phyloP scores from a whole-genome alignment of 2,113 vertebrate species.

The Pelecanus crispus region DNA sequence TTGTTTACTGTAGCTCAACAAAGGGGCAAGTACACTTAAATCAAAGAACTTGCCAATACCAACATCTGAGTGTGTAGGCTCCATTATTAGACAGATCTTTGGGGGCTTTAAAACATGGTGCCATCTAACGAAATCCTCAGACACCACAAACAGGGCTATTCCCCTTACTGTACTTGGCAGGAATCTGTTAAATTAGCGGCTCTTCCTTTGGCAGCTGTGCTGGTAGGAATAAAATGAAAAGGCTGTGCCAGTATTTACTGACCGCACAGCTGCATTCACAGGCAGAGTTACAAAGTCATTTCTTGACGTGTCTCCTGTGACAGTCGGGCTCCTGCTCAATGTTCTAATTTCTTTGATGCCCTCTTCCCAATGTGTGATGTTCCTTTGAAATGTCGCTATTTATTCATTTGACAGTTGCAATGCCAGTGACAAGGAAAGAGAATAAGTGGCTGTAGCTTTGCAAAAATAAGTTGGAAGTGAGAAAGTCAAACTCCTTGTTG shows the following conservation, averaged over 20 bases:
- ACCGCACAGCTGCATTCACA: slow-evolving; percentile 25
- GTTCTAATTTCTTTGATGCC: background rate
- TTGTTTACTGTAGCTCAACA: slow-evolving; percentile 42
- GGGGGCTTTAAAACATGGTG: slow-evolving; percentile 16
- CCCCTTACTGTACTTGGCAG: background rate
- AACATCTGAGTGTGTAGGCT: background rate
- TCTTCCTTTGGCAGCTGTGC: background rate
- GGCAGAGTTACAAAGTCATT: slow-evolving; percentile 43
- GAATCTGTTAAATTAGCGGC: background rate
- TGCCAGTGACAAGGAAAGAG: slow-evolving; percentile 1
- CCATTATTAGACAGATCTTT: slow-evolving; percentile 38
- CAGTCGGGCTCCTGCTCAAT: background rate
- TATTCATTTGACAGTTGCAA: slow-evolving; percentile 33
- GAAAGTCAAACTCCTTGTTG: background rate
- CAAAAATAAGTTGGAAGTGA: background rate
- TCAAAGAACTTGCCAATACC: slow-evolving; percentile 40
- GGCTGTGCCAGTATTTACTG: slow-evolving; percentile 34
- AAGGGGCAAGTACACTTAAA: slow-evolving; percentile 26
- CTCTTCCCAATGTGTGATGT: background rate
- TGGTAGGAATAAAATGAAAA: background rate
- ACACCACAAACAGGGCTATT: background rate
- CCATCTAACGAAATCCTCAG: background rate
- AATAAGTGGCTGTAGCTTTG: background rate
- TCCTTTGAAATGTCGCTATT: slow-evolving; percentile 38
- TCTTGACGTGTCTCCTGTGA: slow-evolving; percentile 29